phyloP scores from a whole-genome alignment of 2,797 vertebrate genomes.

The Mormyrus hasselquistii region DNA sequence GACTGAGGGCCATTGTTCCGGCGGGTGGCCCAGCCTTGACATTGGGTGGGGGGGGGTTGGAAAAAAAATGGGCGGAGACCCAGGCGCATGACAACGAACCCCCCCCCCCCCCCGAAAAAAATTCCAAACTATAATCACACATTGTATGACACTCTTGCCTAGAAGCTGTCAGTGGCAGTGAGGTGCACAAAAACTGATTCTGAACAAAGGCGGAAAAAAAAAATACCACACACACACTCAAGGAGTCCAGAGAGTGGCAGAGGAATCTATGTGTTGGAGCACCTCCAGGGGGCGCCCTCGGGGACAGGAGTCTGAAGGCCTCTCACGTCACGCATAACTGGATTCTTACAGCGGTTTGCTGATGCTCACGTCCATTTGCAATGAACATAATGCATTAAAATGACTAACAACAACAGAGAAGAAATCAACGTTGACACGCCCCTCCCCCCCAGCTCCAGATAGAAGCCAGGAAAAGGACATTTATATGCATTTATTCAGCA shows the following conservation, averaged over 20 bases:
- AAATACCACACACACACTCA: slow-evolving; percentile 19
- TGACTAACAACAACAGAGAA: not conserved
- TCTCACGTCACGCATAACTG: not conserved
- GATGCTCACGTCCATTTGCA: not conserved
- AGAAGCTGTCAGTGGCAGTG: not conserved
- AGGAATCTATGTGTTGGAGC: not conserved
- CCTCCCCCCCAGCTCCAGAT: not conserved
- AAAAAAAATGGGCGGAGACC: not conserved
- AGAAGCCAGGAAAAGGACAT: not conserved
- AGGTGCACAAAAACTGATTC: slow-evolving; percentile 2
- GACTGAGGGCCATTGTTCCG: slow-evolving; percentile 8
- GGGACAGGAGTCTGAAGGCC: not conserved
- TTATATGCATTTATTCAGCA: not conserved
- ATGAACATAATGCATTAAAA: not conserved
- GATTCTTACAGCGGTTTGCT: not conserved
- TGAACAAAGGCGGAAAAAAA: not conserved
- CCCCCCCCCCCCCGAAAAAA: not conserved
- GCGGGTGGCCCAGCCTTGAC: not conserved
- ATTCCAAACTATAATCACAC: not conserved
- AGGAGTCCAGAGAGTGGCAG: not conserved
- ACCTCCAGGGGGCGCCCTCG: not conserved
- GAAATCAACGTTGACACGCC: not conserved
- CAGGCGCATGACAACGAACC: not conserved
- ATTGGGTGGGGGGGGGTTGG: not conserved
- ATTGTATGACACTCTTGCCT: not conserved